phyloP scores from a whole-genome alignment of 2,113 vertebrate genomes.

The Azemiops feae region DNA sequence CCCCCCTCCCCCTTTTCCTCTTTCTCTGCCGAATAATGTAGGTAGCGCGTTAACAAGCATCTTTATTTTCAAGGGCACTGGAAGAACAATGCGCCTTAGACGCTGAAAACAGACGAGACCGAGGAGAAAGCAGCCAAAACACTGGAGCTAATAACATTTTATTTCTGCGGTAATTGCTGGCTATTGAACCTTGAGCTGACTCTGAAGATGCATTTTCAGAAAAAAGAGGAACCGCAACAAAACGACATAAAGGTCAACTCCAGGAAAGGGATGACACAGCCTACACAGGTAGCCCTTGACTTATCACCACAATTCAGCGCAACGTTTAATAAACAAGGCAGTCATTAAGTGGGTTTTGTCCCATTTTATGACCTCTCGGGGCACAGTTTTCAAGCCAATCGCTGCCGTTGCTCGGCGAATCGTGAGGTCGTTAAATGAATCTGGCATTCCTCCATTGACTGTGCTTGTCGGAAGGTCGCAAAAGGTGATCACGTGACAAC shows the following conservation, averaged over 20 bases:
- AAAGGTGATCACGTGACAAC: too few relatives aligned
- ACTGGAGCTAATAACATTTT: slow-evolving; percentile 56
- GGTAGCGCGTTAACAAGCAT: slow-evolving; percentile 56
- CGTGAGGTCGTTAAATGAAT: too few relatives aligned
- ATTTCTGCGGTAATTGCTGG: slow-evolving; percentile 61
- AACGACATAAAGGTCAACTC: slow-evolving; percentile 60
- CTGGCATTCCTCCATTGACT: too few relatives aligned
- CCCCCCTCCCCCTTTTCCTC: slow-evolving; percentile 7
- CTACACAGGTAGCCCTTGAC: slow-evolving; percentile 14
- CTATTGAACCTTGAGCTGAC: slow-evolving; percentile 55
- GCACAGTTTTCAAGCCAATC: too few relatives aligned
- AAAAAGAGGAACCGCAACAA: slow-evolving; percentile 51
- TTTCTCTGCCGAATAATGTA: slow-evolving; percentile 59
- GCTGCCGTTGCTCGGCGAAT: too few relatives aligned
- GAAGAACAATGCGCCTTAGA: slow-evolving; percentile 47
- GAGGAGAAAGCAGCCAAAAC: slow-evolving; percentile 60
- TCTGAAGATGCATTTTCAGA: slow-evolving; percentile 63
- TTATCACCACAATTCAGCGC: too few relatives aligned
- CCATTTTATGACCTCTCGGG: too few relatives aligned
- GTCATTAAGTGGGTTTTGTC: too few relatives aligned
- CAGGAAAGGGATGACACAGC: slow-evolving; percentile 39
- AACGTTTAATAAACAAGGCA: too few relatives aligned
- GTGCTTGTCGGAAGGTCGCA: too few relatives aligned
- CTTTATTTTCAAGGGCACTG: slow-evolving; percentile 64
- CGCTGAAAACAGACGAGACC: slow-evolving; percentile 54